phyloP scores from a whole-genome alignment of 2,888 invertebrate genomes.

The Cosmia trapezina region DNA sequence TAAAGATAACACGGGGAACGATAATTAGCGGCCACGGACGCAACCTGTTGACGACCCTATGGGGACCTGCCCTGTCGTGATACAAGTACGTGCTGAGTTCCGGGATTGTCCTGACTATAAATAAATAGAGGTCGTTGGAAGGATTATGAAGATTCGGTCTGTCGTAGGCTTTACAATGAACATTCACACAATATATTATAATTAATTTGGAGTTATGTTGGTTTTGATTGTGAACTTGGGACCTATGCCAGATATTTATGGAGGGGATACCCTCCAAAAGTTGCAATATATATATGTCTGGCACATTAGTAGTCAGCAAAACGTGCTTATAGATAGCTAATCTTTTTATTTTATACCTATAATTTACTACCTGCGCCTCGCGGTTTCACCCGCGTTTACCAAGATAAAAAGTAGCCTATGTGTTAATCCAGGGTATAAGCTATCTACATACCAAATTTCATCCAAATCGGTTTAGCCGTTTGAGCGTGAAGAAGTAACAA shows the following conservation, averaged over 20 bases:
- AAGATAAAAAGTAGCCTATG: too few relatives aligned
- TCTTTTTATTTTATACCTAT: not conserved
- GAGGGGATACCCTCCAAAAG: too few relatives aligned
- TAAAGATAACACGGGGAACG: slow-evolving; percentile 58
- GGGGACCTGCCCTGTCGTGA: slow-evolving; percentile 34
- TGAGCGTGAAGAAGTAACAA: too few relatives aligned
- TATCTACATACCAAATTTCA: too few relatives aligned
- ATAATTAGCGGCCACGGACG: slow-evolving; percentile 49
- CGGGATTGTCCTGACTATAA: slow-evolving; percentile 28
- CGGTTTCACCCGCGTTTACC: too few relatives aligned
- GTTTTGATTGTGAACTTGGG: not conserved
- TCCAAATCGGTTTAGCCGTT: too few relatives aligned
- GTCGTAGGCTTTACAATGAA: not conserved
- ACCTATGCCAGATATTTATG: not conserved
- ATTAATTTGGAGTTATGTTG: not conserved
- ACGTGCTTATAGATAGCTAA: not conserved
- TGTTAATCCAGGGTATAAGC: too few relatives aligned
- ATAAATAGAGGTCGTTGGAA: slow-evolving; percentile 35
- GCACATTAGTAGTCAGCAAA: not conserved
- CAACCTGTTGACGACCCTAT: slow-evolving; percentile 56
- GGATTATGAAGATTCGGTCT: slow-evolving; percentile 34
- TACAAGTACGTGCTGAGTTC: slow-evolving; percentile 28
- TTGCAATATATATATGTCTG: not conserved
- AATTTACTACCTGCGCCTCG: too few relatives aligned
- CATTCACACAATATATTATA: not conserved